phyloP scores from a whole-genome alignment of 2,113 vertebrate species.

The Salvelinus sp. region DNA sequence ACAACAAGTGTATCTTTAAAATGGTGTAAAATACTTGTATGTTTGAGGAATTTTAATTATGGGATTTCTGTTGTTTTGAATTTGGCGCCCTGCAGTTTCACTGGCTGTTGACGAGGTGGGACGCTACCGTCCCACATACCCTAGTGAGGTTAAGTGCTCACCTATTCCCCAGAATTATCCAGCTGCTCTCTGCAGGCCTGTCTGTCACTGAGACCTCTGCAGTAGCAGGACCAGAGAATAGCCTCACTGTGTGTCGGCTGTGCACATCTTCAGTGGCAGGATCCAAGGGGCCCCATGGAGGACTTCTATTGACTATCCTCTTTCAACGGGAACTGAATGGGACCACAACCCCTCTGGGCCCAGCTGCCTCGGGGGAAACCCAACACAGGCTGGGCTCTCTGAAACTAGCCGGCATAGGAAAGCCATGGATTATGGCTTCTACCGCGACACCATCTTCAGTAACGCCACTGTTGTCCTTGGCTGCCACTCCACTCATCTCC shows the following conservation, averaged over 20 bases:
- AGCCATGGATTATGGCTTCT: constrained; percentile 64
- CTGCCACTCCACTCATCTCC: constrained; percentile 25
- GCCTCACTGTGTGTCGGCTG: constrained; percentile 14
- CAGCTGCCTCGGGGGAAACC: constrained; percentile 63
- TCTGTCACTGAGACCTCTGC: constrained; percentile 27
- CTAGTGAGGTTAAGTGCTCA: constrained; percentile 18
- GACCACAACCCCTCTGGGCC: constrained; percentile 38
- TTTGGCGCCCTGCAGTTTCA: too few species aligned
- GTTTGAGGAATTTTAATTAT: too few species aligned
- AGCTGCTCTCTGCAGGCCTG: constrained; percentile 37
- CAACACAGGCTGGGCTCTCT: constrained; percentile 55
- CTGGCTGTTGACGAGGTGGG: too few species aligned
- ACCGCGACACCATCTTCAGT: constrained; percentile 42
- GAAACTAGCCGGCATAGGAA: constrained; percentile 60
- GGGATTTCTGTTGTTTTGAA: too few species aligned
- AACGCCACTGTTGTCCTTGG: constrained; percentile 42
- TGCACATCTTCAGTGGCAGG: constrained; percentile 24
- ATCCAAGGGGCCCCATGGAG: constrained; percentile 47
- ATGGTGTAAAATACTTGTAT: too few species aligned
- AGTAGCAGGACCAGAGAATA: constrained; percentile 13
- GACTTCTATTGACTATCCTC: constrained; percentile 48
- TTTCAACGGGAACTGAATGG: constrained; percentile 60
- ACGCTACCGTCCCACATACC: too few species aligned
- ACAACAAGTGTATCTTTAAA: too few species aligned
- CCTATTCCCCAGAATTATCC: constrained; percentile 41